A percentile compares a stretch with the other conserved stretches of the same genome.
Evolutionary conservation across 1,140 invertebrate species (phyloP).

Genomic region (Drosophila azteca): DNA sequence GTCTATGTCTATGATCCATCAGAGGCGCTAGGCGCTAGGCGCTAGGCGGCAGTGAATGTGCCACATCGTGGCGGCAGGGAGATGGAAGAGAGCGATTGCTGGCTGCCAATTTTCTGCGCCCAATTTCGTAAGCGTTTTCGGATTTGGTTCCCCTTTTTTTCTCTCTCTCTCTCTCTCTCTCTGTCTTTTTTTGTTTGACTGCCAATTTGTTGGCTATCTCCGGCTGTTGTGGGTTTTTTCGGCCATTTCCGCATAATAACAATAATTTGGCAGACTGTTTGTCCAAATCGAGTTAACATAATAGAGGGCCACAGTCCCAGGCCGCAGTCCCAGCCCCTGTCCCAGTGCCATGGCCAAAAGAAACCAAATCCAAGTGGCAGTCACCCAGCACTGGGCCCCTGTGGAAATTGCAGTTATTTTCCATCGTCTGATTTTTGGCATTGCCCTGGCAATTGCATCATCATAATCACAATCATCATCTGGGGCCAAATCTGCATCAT

Average conservation of each 20-base stretch:
- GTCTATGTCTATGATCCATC: conserved; percentile 8
- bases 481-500: conserved; percentile 66
- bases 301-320: conserved; percentile 35
- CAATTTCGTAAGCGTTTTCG: conserved; percentile 56
- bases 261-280: conserved; percentile 78
- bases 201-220: conserved; percentile 60
- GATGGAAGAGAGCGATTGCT: conserved; percentile 20
- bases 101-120: conserved; percentile 61
- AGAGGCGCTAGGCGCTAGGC: too few species aligned
- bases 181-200: conserved; percentile 20
- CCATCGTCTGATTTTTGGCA: conserved; percentile 15
- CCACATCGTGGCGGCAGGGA: not conserved
- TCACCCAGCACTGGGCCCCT: conserved; percentile 16
- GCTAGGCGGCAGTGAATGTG: not conserved
- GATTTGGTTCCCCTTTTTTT: conserved; percentile 25
- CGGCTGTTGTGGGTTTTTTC: conserved; percentile 27
- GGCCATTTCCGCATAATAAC: conserved; percentile 75
- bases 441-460: conserved; percentile 46
- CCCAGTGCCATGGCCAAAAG: conserved; percentile 42
- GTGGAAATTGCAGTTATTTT: conserved; percentile 40
- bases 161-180: conserved; percentile 1
- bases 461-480: conserved; percentile 24
- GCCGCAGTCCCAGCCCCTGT: too few species aligned
- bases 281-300: conserved; percentile 79
- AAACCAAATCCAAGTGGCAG: conserved; percentile 53